phyloP scores from a whole-genome alignment of 2,113 vertebrate genomes.

The Festucalex cinctus region DNA sequence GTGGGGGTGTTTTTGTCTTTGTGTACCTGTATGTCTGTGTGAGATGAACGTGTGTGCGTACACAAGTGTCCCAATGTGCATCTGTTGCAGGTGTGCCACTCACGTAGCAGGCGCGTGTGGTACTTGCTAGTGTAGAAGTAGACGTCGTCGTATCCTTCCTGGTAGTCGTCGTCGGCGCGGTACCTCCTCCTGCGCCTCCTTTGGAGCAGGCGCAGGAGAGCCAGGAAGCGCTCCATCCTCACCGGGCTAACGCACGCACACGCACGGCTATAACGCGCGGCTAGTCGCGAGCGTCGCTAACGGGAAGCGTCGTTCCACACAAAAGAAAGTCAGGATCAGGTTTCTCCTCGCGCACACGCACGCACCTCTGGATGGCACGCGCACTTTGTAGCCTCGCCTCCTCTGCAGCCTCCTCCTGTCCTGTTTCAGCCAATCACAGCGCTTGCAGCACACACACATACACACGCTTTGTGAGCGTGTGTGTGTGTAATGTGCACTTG shows the following conservation, averaged over 20 bases:
- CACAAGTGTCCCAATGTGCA: background rate
- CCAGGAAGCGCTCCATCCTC: constrained; percentile 90
- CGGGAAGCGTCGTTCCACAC: constrained; percentile 30
- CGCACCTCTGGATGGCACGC: constrained; percentile 11
- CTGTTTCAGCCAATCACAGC: constrained; percentile 61
- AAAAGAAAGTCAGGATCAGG: constrained; percentile 40
- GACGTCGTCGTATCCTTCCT: constrained; percentile 97
- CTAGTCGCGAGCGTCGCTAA: constrained; percentile 24
- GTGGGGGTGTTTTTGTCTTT: background rate
- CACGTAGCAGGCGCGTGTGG: constrained; percentile 81
- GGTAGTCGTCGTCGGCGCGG: constrained; percentile 96
- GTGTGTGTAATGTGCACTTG: constrained; percentile 34
- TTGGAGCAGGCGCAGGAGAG: constrained; percentile 90
- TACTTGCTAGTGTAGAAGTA: constrained; percentile 87
- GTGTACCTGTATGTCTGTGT: background rate
- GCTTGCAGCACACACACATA: constrained; percentile 35
- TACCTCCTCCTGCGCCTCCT: constrained; percentile 96
- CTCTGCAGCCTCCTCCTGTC: constrained; percentile 55
- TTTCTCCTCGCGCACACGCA: constrained; percentile 38
- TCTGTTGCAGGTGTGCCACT: constrained; percentile 70
- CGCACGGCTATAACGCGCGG: background rate
- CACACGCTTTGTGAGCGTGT: constrained; percentile 34
- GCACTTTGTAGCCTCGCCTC: constrained; percentile 53
- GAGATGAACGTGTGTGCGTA: background rate
- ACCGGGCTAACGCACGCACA: constrained; percentile 2